Percentiles rank a stretch among this genome's conserved stretches.
Evolutionary conservation across 2,113 vertebrate genomes (phyloP).

Genomic region (Mastomys natalensis): DNA sequence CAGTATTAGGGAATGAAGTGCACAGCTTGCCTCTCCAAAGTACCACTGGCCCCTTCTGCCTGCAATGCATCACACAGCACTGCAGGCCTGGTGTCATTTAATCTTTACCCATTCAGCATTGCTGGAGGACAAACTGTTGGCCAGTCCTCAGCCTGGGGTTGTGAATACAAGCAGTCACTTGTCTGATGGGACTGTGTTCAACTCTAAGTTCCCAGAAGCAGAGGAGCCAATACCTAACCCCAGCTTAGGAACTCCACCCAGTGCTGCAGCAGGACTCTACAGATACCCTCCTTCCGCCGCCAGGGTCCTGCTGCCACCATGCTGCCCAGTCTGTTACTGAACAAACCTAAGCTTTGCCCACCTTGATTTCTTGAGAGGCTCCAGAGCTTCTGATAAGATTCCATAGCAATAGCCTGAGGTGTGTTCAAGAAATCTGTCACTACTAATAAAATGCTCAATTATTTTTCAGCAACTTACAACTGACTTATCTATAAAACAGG

Average conservation of each 20-base stretch:
- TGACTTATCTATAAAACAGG: background rate
- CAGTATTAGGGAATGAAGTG: background rate
- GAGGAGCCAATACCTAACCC: background rate
- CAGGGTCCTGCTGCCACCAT: background rate
- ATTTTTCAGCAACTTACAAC: background rate
- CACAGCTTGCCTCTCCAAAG: background rate
- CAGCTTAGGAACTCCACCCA: background rate
- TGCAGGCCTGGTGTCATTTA: background rate
- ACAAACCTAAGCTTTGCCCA: background rate
- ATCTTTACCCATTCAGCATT: background rate
- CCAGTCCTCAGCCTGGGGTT: background rate
- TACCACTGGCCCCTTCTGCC: background rate
- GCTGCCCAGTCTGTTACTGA: background rate
- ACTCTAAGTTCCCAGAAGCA: background rate
- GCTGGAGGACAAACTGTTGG: background rate
- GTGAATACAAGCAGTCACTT: background rate
- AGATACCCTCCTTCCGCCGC: rapidly evolving
- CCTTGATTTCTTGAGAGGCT: background rate
- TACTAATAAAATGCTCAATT: background rate
- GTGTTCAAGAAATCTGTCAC: background rate
- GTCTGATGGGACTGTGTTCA: background rate
- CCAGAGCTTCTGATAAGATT: background rate
- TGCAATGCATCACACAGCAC: background rate
- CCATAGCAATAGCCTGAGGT: background rate
- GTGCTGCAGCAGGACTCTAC: background rate